Evolutionary conservation across 2,888 invertebrate genomes (phyloP).

Genomic region (Caenorhabditis afra): DNA sequence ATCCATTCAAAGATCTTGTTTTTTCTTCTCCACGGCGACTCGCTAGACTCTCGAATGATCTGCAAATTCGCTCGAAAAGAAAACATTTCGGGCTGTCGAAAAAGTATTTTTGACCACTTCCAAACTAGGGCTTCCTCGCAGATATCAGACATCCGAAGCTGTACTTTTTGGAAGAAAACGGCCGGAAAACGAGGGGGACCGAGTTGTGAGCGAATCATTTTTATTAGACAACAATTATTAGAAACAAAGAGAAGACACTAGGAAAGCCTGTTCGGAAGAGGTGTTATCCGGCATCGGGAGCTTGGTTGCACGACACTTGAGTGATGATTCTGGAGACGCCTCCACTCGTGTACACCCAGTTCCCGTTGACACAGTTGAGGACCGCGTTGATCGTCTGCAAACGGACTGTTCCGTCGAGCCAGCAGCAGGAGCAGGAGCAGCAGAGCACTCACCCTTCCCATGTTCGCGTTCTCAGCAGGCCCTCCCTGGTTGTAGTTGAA

Average conservation of each 20-base stretch:
- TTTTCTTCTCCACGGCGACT: no score
- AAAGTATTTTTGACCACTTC: neutral
- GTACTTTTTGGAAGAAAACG: neutral
- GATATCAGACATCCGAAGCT: neutral
- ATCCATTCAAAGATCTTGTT: no score
- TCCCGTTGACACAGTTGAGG: slow-evolving; percentile 48
- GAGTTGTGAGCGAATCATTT: no score
- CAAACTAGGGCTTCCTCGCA: slow-evolving; percentile 1
- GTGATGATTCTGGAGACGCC: slow-evolving; percentile 48
- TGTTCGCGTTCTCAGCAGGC: slow-evolving; percentile 42
- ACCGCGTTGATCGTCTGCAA: slow-evolving; percentile 50
- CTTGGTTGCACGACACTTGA: slow-evolving; percentile 53
- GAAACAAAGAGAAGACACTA: slow-evolving; percentile 7
- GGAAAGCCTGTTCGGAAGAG: neutral
- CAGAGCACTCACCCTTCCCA: slow-evolving; percentile 32
- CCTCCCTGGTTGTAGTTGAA: slow-evolving; percentile 58
- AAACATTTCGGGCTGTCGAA: neutral
- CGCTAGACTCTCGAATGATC: no score
- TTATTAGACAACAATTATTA: slow-evolving; percentile 53
- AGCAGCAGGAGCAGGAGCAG: no score
- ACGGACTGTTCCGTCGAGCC: neutral
- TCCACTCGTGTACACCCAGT: slow-evolving; percentile 56
- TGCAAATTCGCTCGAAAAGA: slow-evolving; percentile 6
- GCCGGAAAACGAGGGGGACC: no score
- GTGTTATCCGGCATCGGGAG: slow-evolving; percentile 44